Evolutionary conservation across 2,113 vertebrate species (phyloP).

Genomic region (Papio anubis): DNA sequence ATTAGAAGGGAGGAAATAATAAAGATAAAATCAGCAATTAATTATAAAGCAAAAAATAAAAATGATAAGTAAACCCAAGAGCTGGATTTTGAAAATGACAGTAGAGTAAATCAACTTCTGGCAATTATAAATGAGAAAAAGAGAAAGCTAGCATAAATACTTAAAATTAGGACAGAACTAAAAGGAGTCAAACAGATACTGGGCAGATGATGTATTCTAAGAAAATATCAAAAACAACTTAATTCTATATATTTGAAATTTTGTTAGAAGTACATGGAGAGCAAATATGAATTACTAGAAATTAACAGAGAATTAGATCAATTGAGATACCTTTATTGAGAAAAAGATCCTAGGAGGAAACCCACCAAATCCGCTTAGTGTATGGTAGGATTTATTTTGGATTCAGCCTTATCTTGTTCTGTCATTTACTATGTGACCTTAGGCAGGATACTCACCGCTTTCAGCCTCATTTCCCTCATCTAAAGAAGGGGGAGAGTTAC

Average conservation of each 20-base stretch:
- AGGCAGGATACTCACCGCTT: background rate
- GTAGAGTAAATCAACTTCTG: background rate
- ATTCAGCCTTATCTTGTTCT: background rate
- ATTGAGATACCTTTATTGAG: background rate
- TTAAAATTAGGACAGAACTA: conserved; percentile 11
- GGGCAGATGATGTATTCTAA: conserved; percentile 13
- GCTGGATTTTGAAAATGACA: conserved; percentile 39
- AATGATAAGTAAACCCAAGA: background rate
- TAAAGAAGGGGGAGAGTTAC: background rate
- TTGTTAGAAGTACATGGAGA: background rate
- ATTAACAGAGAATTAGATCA: conserved; percentile 1
- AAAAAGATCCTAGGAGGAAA: background rate
- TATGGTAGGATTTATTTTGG: background rate
- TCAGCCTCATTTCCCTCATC: background rate
- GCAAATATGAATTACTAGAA: conserved; percentile 4
- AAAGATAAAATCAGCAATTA: conserved; percentile 35
- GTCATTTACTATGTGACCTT: background rate
- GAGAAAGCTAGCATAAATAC: conserved; percentile 35
- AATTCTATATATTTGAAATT: conserved; percentile 41
- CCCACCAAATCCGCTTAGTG: background rate
- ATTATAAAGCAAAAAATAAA: conserved; percentile 48
- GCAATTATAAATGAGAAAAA: conserved; percentile 28
- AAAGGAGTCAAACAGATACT: conserved; percentile 7
- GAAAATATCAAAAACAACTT: background rate
- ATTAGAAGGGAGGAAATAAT: background rate